Evolutionary conservation across 53 echinoderm and acorn worm genomes (phyloP).

Genomic region (Henricia sp.): DNA sequence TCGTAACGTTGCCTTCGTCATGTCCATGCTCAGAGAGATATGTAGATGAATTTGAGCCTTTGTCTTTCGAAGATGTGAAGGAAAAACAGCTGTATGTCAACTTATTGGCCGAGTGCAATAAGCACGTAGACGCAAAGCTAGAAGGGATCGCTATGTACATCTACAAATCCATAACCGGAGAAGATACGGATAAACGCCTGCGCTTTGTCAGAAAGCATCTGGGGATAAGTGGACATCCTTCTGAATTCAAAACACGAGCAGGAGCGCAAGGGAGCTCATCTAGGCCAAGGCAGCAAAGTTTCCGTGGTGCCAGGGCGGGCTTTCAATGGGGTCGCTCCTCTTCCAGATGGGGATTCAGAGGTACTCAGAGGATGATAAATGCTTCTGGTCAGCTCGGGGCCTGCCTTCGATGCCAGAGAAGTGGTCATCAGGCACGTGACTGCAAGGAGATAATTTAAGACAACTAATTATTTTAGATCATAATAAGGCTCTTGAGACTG

Average conservation of each 20-base stretch:
- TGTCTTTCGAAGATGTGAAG: too few species aligned
- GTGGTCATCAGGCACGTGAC: not conserved
- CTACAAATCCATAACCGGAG: not conserved
- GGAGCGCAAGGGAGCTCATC: not conserved
- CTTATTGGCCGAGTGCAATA: not conserved
- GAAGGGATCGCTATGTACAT: constrained; percentile 16
- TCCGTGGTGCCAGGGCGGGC: not conserved
- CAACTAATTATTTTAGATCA: too few species aligned
- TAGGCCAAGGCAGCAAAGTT: not conserved
- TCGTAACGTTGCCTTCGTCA: not conserved
- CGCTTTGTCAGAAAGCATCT: not conserved
- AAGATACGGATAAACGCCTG: constrained; percentile 1
- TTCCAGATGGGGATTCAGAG: not conserved
- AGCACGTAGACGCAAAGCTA: constrained; percentile 17
- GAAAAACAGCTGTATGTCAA: constrained; percentile 17
- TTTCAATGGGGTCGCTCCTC: not conserved
- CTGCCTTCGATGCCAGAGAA: not conserved
- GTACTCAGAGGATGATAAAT: not conserved
- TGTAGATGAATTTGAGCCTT: too few species aligned
- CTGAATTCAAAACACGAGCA: not conserved
- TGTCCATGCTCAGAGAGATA: not conserved
- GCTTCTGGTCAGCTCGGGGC: not conserved
- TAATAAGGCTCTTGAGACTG: too few species aligned
- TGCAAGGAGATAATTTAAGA: not conserved
- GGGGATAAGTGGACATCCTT: not conserved